These are phyloP conservation scores for Drymonia ruficornis DNA, from an alignment of 2,888 invertebrate species.

Conservation along the genomic window DNA sequence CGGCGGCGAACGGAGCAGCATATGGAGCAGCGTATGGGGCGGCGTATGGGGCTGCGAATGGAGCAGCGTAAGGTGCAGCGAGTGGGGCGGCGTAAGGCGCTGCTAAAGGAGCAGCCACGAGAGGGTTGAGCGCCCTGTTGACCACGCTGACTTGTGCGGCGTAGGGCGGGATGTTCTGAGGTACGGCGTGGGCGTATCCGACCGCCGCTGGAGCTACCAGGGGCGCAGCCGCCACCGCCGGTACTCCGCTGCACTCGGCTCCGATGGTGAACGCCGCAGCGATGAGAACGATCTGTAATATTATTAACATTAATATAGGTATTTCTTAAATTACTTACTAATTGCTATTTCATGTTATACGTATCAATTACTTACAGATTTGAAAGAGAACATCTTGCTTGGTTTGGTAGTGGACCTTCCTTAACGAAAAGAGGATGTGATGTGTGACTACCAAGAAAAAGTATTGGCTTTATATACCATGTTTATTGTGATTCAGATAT, in stretches of 20 bases:
- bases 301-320: conserved; percentile 14
- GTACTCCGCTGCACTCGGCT: conserved; percentile 67
- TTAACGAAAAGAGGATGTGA: conserved; percentile 70
- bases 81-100: conserved; percentile 46
- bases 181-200: conserved; percentile 84
- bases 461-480: conserved; percentile 71
- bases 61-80: conserved; percentile 41
- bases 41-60: conserved; percentile 39
- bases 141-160: conserved; percentile 86
- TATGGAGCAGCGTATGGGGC: conserved; percentile 41
- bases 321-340: conserved; percentile 4
- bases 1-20: conserved; percentile 39
- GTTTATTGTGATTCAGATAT: conserved; percentile 75
- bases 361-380: conserved; percentile 68
- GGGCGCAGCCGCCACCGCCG: conserved; percentile 63
- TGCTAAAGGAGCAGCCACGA: conserved; percentile 60
- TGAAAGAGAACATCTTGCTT: conserved; percentile 80
- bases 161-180: conserved; percentile 86
- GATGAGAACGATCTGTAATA: conserved; percentile 72
- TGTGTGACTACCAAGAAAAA: conserved; percentile 69
- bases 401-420: conserved; percentile 71
- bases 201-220: conserved; percentile 82
- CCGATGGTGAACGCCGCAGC: conserved; percentile 67
- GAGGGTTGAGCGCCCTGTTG: conserved; percentile 69
- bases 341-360: not conserved